phyloP scores from a whole-genome alignment of 2,797 vertebrate species.

The Emys orbicularis region DNA sequence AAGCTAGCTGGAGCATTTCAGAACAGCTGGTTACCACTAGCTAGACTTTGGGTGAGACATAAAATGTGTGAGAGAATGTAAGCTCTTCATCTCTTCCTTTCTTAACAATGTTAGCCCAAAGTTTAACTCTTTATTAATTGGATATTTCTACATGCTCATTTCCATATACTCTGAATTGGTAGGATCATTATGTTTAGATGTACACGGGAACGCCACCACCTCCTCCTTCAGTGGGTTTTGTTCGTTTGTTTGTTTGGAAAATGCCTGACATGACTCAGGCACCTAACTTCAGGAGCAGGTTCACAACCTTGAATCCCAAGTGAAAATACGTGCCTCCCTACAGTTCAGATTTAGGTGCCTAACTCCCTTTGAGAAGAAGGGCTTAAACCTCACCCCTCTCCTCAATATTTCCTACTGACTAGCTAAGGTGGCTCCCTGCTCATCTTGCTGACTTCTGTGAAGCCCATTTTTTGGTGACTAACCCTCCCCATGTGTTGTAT shows the following conservation, averaged over 20 bases:
- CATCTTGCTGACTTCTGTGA: background rate
- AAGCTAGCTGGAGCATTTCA: background rate
- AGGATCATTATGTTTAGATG: background rate
- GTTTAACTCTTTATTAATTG: background rate
- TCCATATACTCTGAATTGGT: background rate
- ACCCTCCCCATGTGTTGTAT: background rate
- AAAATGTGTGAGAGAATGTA: background rate
- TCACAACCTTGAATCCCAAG: background rate
- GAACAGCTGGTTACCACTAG: background rate
- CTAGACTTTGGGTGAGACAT: background rate
- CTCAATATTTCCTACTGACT: background rate
- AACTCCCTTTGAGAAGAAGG: background rate
- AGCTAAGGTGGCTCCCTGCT: background rate
- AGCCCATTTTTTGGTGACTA: background rate
- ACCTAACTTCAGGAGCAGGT: background rate
- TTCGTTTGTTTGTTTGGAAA: background rate
- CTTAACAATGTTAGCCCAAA: background rate
- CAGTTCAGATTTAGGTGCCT: background rate
- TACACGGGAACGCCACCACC: background rate
- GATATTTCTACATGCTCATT: background rate
- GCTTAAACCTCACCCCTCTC: no score
- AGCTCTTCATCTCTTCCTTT: background rate
- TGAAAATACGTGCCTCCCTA: background rate
- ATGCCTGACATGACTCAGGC: background rate
- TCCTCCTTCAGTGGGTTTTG: background rate